Percentiles rank a stretch among this genome's conserved stretches.
Evolutionary conservation across 2,797 vertebrate genomes (phyloP).

Genomic region (Acanthurus leucopareius): DNA sequence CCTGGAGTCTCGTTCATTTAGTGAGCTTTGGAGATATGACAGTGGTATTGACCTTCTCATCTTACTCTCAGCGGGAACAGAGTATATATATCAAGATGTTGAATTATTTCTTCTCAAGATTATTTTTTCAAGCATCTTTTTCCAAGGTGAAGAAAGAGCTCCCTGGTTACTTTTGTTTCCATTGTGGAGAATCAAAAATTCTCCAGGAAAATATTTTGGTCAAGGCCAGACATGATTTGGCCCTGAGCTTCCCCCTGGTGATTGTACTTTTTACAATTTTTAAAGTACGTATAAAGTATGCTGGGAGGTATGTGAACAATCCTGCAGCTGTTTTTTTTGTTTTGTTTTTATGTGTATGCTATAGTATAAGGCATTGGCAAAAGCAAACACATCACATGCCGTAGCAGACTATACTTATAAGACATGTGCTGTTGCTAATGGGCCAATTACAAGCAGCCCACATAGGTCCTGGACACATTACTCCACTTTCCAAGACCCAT

Average conservation of each 20-base stretch:
- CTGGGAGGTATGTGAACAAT: background rate
- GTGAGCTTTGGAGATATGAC: background rate
- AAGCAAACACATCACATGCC: background rate
- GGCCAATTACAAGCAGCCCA: conserved; percentile 51
- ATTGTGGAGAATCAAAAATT: background rate
- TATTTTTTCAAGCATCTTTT: background rate
- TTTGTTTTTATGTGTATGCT: background rate
- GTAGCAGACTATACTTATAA: conserved; percentile 1
- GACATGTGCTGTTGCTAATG: conserved; percentile 40
- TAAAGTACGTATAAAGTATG: background rate
- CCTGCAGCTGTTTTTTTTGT: background rate
- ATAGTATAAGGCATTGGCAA: background rate
- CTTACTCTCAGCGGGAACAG: background rate
- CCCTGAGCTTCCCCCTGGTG: background rate
- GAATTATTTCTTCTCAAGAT: background rate
- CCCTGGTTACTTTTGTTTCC: background rate
- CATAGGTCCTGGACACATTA: conserved; percentile 63
- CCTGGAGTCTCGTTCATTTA: background rate
- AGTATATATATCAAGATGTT: background rate
- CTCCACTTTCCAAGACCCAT: conserved; percentile 32
- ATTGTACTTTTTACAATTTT: background rate
- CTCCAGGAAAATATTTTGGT: background rate
- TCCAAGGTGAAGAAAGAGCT: background rate
- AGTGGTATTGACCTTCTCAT: background rate
- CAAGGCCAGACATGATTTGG: background rate